Base-by-base conservation (phyloP, 2,113 vertebrate species). In the Aldabrachelys gigantea region DNA sequence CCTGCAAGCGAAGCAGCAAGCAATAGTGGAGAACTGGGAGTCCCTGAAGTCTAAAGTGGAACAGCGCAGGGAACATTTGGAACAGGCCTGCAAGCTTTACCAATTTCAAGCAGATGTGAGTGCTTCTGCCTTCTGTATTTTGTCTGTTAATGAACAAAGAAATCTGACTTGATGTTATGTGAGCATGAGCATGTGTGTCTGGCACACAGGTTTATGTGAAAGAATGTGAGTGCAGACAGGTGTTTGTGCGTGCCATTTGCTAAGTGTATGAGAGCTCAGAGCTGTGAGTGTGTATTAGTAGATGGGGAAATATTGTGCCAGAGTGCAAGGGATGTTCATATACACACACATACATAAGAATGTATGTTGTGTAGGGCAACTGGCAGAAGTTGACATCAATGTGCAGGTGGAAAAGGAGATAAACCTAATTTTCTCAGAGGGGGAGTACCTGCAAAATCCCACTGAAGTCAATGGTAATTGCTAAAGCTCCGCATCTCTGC, bases 1-100 rank as follows among this genome's bases (percentile, higher is more conserved):
- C 1, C 94, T 99, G 27, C 98, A 98, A 95, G 89, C 97, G 44
- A 98, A 97, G 72, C 99, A 99, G 93, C 97, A 98, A 93, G 97
- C 98, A 29, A 95, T 99, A 96, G 97, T 95, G 44, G 98, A 98
- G 90, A 97, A 89, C 76, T 99, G 99, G 99, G 99, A 98, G 92
- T 97, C 91, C 80, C 98, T 99, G 22, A 98, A 97, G 27, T 91
- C 92, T 31, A 94, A 91, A 52, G 85, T 98, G 16, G 98, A 98
- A 24, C 94, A 96, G 84, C 98, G 98, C 90, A 98, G 98, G 88
- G 96, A 95, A n/a, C 97, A 98, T 90, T 98, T 99, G 27, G 98
- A 98, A 53, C 88, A 79, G 12, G 95, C 98, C 0, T 87, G 96
- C 87, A 98, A 97, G 82, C 97, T 98, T 81, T 97, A 98, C 80